Base-by-base conservation (phyloP, 1,140 invertebrate genomes). In the Halyomorpha halys region DNA sequence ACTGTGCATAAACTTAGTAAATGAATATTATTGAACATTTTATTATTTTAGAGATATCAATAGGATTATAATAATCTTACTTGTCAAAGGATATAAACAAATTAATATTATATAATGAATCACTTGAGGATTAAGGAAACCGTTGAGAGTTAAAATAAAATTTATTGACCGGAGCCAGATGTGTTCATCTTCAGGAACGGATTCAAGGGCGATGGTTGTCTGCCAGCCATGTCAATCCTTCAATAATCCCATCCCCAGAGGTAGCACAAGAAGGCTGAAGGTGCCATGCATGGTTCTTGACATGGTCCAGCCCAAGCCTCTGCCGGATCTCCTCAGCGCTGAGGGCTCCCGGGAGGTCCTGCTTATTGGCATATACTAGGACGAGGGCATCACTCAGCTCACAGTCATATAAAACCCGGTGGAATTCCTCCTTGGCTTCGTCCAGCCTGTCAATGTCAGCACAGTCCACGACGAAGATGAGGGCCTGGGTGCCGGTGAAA, bases 371-470 rank as follows among this genome's bases (percentile, higher is more conserved):
- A 84, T 98, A 99, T 73, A 99, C 92, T 73, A 99, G 86, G 79
- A 99, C 97, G 76, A 98, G 95, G 69, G 95, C 94, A 78, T 99
- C 96, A 72, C 94, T 84, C 97, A 99, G 99, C 83, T 99, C 97
- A 73, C 96, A 81, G 79, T 99, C 97, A 77, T 98, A 98, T 71
- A 99, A 98, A 74, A 99, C 98, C 74, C 94, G 83, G 83, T 99
- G 95, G 63, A 99, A 82, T 78, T 98, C 96, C 74, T 96, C 91
- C 65, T 91, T 82, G 44, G 96, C 93, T 81, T 99, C 96, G 73
- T 94, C 90, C 71, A 98, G 92, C 76, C 96, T 83, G 79, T 98
- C 95, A 68, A 91, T 85, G 80, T 99, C 96, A 53, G 93, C 91
- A 80, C 94, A 97, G 78, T 98, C 96, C 68, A 98, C 94, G 68